A percentile compares a stretch with the other conserved stretches of the same genome.
Evolutionary conservation across 35 echinoderm and acorn worm species (phyloP).

Genomic region (Heliocidaris erythrogramma): DNA sequence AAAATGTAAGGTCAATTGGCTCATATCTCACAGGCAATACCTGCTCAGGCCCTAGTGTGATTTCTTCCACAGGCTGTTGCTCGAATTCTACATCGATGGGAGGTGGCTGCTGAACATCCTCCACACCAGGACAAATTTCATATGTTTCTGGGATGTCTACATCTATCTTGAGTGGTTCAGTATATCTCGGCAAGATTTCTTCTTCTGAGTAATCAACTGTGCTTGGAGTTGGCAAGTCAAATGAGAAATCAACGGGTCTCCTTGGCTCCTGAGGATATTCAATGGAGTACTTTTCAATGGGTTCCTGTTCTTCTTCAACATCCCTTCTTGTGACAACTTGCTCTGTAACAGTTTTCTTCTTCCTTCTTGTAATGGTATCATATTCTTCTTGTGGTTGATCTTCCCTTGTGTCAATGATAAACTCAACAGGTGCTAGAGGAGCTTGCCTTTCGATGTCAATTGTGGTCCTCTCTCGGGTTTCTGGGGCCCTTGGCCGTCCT

Average conservation of each 20-base stretch:
- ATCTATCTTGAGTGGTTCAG: constrained; percentile 34
- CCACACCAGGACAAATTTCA: constrained; percentile 1
- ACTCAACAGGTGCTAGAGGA: constrained; percentile 33
- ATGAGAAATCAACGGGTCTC: constrained; percentile 1
- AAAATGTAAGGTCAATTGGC: constrained; percentile 32
- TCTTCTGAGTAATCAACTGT: constrained; percentile 44
- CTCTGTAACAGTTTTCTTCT: not conserved
- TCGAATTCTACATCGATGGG: constrained; percentile 14
- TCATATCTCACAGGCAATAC: not conserved
- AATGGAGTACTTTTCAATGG: constrained; percentile 23
- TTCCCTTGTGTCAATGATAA: constrained; percentile 42
- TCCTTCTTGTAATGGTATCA: constrained; percentile 22
- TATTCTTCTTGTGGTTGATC: constrained; percentile 15
- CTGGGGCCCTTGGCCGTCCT: constrained; percentile 43
- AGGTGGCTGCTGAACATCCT: not conserved
- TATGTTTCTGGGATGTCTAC: constrained; percentile 35
- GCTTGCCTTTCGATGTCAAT: constrained; percentile 33
- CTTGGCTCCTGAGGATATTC: constrained; percentile 39
- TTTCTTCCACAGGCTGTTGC: constrained; percentile 30
- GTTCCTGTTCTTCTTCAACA: constrained; percentile 22
- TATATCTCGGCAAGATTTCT: constrained; percentile 36
- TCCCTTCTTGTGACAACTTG: not conserved
- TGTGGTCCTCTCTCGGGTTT: constrained; percentile 1
- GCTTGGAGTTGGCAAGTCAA: constrained; percentile 48
- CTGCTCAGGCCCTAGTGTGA: constrained; percentile 7